These are phyloP conservation scores for Amphipyra berbera DNA, from an alignment of 2,888 invertebrate species.

Conservation along the genomic window DNA sequence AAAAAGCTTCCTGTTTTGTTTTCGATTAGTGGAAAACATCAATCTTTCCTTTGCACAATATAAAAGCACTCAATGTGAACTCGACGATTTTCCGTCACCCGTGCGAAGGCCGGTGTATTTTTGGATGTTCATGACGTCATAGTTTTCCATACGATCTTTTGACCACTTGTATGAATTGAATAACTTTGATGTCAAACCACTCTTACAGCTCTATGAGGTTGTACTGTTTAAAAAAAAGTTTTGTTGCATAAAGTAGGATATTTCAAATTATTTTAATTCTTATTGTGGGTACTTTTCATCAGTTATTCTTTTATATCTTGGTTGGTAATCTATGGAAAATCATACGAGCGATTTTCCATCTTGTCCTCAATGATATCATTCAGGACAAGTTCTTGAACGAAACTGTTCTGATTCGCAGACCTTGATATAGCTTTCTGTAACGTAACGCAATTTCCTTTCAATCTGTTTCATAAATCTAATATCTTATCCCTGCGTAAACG, in stretches of 20 bases:
- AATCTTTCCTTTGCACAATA: slow-evolving; percentile 69
- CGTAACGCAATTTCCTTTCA: neutral
- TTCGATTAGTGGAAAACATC: slow-evolving; percentile 66
- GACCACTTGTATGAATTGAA: slow-evolving; percentile 60
- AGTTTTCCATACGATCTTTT: slow-evolving; percentile 74
- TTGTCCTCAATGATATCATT: too few relatives aligned
- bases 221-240: slow-evolving; percentile 9
- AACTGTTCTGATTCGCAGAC: too few relatives aligned
- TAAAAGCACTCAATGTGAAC: slow-evolving; percentile 71
- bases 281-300: neutral
- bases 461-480: neutral
- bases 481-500: neutral
- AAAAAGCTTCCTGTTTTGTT: slow-evolving; percentile 62
- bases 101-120: slow-evolving; percentile 83
- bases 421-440: too few relatives aligned
- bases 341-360: too few relatives aligned
- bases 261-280: too few relatives aligned
- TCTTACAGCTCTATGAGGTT: slow-evolving; percentile 42
- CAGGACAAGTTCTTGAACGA: too few relatives aligned
- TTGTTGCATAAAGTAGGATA: slow-evolving; percentile 3
- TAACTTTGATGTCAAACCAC: slow-evolving; percentile 53
- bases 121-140: slow-evolving; percentile 75
- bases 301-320: too few relatives aligned
- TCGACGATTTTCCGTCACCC: slow-evolving; percentile 78
- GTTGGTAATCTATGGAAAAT: too few relatives aligned